Percentiles rank a stretch among this genome's conserved stretches.
Evolutionary conservation across 2,888 invertebrate genomes (phyloP).

Genomic region (Hypolimnas misippus): DNA sequence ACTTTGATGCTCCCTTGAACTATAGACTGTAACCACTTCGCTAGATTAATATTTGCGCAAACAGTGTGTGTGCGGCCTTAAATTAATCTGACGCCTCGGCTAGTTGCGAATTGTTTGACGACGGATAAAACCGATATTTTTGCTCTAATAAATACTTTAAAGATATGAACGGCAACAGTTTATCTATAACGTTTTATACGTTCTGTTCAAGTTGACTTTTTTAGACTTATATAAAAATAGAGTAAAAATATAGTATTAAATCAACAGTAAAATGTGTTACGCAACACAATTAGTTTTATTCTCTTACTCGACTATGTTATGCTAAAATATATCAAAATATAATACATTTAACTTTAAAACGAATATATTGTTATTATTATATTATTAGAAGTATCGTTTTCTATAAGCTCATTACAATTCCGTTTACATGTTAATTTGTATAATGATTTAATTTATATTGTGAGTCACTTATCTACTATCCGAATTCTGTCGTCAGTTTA

Average conservation of each 20-base stretch:
- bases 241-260: not conserved
- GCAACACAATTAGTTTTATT: too few relatives aligned
- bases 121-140: conserved; percentile 63
- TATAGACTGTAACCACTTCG: conserved; percentile 58
- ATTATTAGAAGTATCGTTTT: too few relatives aligned
- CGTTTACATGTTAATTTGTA: too few relatives aligned
- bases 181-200: not conserved
- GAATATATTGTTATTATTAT: too few relatives aligned
- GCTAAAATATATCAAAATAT: too few relatives aligned
- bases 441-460: not conserved
- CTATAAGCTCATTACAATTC: too few relatives aligned
- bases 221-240: not conserved
- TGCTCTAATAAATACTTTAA: conserved; percentile 44
- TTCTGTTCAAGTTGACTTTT: not conserved
- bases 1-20: conserved; percentile 73
- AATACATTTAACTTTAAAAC: too few relatives aligned
- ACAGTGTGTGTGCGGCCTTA: conserved; percentile 67
- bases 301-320: too few relatives aligned
- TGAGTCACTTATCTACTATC: conserved; percentile 54
- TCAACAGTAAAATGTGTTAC: too few relatives aligned
- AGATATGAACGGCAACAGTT: conserved; percentile 6
- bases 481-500: conserved; percentile 60
- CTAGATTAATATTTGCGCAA: conserved; percentile 77
- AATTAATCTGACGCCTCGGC: conserved; percentile 74
- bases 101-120: conserved; percentile 64